These are phyloP conservation scores for Cephus cinctus DNA, from an alignment of 1,140 invertebrate species.

Conservation along the genomic window DNA sequence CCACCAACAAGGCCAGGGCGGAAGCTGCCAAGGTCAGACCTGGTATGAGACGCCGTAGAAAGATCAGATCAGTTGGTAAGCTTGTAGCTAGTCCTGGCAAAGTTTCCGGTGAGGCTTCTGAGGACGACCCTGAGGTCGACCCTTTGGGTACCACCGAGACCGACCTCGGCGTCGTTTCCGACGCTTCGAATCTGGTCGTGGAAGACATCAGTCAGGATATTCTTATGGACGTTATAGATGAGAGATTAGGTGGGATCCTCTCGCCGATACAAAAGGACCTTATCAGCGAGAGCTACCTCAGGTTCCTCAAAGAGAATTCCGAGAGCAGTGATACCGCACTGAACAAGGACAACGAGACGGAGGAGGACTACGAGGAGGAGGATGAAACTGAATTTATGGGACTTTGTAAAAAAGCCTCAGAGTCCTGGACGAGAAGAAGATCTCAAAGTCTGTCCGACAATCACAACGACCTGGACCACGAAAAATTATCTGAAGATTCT, in stretches of 20 bases:
- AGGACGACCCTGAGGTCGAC: background rate
- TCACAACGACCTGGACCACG: too few species aligned
- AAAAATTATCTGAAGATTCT: too few species aligned
- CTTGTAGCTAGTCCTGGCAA: background rate
- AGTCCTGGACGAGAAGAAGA: too few species aligned
- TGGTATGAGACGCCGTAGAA: too few species aligned
- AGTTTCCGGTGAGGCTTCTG: background rate
- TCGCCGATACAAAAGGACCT: background rate
- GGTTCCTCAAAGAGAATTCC: background rate
- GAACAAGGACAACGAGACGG: too few species aligned
- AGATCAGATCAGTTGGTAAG: background rate
- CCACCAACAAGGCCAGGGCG: too few species aligned
- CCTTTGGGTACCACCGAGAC: background rate
- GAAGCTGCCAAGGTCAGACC: too few species aligned
- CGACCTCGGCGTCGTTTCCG: background rate
- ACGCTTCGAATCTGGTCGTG: background rate
- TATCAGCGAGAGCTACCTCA: background rate
- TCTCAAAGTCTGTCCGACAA: too few species aligned
- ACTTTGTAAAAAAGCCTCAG: too few species aligned
- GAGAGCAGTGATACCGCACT: too few species aligned
- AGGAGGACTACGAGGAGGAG: too few species aligned
- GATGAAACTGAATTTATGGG: too few species aligned
- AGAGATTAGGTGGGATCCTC: slow-evolving; percentile 1
- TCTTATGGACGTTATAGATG: background rate
- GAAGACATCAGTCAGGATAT: slow-evolving; percentile 10